A percentile compares a stretch with the other conserved stretches of the same genome.
Conservation (phyloP, 1,140 invertebrate genomes). For the Diprion similis region DNA sequence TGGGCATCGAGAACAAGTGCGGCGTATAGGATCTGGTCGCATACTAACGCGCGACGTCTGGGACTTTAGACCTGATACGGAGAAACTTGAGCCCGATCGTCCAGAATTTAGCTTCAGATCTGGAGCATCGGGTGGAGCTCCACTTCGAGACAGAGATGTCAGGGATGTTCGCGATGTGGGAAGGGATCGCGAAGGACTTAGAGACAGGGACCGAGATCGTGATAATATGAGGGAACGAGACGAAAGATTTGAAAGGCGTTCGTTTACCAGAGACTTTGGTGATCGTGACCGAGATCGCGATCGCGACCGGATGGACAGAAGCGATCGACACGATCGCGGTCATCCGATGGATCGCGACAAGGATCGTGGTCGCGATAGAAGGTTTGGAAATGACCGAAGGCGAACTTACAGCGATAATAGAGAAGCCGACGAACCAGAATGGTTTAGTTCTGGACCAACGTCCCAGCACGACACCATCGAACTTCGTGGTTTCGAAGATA, state of each 20-base stretch:
- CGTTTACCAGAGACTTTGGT: constrained; percentile 63
- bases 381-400: constrained; percentile 57
- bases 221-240: constrained; percentile 51
- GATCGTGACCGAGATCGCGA: constrained; percentile 44
- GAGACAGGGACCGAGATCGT: constrained; percentile 24
- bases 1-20: constrained; percentile 60
- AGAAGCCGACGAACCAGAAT: constrained; percentile 70
- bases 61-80: constrained; percentile 61
- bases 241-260: constrained; percentile 63
- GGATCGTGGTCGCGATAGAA: constrained; percentile 57
- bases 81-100: constrained; percentile 54
- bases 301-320: constrained; percentile 40
- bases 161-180: constrained; percentile 25
- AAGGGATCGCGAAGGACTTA: constrained; percentile 29
- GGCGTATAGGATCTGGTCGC: constrained; percentile 80
- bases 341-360: constrained; percentile 48
- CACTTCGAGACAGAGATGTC: constrained; percentile 26
- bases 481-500: constrained; percentile 87
- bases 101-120: constrained; percentile 53
- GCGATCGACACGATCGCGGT: constrained; percentile 36
- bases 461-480: constrained; percentile 94
- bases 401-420: constrained; percentile 60
- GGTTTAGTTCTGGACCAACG: constrained; percentile 86
- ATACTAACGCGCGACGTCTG: constrained; percentile 75
- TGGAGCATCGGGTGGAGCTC: constrained; percentile 32